A percentile compares a stretch with the other conserved stretches of the same genome.
Evolutionary conservation across 2,888 invertebrate species (phyloP).

Genomic region (Drosophila melanosoma): DNA sequence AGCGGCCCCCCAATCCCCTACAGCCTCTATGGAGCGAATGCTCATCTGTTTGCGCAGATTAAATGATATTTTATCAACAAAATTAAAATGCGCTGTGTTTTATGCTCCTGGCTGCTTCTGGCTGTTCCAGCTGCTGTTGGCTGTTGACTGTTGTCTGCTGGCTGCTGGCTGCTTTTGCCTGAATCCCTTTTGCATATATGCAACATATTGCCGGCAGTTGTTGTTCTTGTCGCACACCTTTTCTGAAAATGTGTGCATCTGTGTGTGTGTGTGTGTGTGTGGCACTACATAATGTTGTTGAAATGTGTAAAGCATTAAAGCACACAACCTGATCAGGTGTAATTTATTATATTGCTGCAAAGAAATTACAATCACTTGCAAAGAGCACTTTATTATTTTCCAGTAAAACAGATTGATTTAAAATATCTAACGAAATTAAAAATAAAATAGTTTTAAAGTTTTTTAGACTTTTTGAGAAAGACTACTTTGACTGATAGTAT

Average conservation of each 20-base stretch:
- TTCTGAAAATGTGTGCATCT: not conserved
- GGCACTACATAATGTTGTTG: not conserved
- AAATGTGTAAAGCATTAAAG: not conserved
- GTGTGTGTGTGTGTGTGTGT: not conserved
- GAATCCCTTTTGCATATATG: constrained; percentile 42
- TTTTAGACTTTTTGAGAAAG: not conserved
- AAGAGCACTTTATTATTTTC: not conserved
- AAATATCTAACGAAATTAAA: not conserved
- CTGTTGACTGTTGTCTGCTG: not conserved
- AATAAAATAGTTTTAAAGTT: not conserved
- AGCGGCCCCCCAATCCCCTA: not conserved
- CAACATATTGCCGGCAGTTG: constrained; percentile 33
- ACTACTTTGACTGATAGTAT: not conserved
- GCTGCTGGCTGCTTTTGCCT: constrained; percentile 15
- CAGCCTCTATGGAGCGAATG: constrained; percentile 7
- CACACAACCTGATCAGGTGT: not conserved
- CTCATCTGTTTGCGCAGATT: constrained; percentile 66
- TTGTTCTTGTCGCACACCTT: constrained; percentile 20
- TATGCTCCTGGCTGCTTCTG: constrained; percentile 14
- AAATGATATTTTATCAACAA: constrained; percentile 77
- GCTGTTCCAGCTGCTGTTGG: constrained; percentile 34
- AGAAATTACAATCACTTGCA: not conserved
- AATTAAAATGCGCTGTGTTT: constrained; percentile 64
- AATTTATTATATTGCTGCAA: not conserved
- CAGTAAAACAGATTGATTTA: not conserved